Percentiles rank a stretch among this genome's conserved stretches.
These are phyloP conservation scores for Drosophila nigrodunni DNA, from an alignment of 1,140 invertebrate genomes.

Conservation along the genomic window DNA sequence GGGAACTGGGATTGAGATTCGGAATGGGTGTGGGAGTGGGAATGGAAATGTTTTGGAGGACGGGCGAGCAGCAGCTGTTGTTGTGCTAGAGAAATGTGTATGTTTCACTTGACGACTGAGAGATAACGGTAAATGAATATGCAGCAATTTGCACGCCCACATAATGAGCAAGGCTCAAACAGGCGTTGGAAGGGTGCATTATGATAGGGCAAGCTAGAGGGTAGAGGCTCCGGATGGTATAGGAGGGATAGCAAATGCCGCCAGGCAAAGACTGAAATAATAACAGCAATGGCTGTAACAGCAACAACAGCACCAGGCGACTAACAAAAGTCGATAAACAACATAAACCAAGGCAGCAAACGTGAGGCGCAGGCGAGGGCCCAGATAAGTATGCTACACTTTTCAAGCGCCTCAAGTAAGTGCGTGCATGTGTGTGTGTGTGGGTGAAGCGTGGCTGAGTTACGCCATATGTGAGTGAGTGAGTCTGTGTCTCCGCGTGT, in stretches of 20 bases:
- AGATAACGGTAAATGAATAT: slow-evolving; percentile 83
- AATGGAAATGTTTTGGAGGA: background rate
- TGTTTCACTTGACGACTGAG: slow-evolving; percentile 78
- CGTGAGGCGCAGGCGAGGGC: slow-evolving; percentile 40
- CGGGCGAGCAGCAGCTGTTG: slow-evolving; percentile 66
- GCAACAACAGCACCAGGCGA: slow-evolving; percentile 46
- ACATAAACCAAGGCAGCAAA: slow-evolving; percentile 64
- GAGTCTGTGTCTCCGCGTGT: slow-evolving; percentile 17
- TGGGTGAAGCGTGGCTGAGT: background rate
- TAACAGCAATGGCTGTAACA: slow-evolving; percentile 56
- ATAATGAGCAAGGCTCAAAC: slow-evolving; percentile 64
- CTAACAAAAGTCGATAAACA: slow-evolving; percentile 83
- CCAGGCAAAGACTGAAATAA: slow-evolving; percentile 68
- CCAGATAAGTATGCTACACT: slow-evolving; percentile 78
- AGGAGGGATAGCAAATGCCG: slow-evolving; percentile 27
- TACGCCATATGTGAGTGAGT: slow-evolving; percentile 17
- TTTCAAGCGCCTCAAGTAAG: slow-evolving; percentile 33
- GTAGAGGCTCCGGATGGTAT: background rate
- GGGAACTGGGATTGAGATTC: background rate
- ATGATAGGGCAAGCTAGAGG: slow-evolving; percentile 2
- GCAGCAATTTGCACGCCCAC: slow-evolving; percentile 82
- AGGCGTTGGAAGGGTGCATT: background rate
- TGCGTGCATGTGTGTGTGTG: slow-evolving; percentile 10
- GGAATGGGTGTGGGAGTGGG: background rate
- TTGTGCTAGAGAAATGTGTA: slow-evolving; percentile 66